These are phyloP conservation scores for Propithecus deckenii DNA, from an alignment of 2,797 vertebrate genomes.

Conservation along the genomic window DNA sequence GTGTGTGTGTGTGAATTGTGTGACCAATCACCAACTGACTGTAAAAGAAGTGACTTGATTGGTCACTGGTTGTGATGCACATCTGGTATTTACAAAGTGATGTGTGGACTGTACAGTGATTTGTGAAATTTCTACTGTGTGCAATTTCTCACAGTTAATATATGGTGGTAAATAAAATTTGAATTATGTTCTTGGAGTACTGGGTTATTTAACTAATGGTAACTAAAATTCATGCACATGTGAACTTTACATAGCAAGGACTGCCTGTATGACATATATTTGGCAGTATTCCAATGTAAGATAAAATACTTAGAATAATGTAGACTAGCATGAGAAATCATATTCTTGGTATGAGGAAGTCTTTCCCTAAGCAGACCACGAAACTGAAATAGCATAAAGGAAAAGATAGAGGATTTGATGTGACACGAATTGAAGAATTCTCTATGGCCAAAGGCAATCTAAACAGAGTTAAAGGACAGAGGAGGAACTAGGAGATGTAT, in stretches of 20 bases:
- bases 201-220: neutral
- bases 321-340: neutral
- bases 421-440: neutral
- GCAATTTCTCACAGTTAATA: neutral
- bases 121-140: neutral
- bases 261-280: neutral
- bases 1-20: neutral
- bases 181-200: neutral
- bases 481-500: neutral
- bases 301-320: neutral
- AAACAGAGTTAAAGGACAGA: neutral
- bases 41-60: neutral
- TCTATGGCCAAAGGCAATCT: neutral
- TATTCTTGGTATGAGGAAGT: neutral
- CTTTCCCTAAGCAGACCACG: neutral
- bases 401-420: neutral
- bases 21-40: neutral
- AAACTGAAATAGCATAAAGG: neutral
- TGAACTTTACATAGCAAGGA: neutral
- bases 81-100: neutral
- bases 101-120: neutral
- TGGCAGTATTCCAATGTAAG: neutral
- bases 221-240: neutral
- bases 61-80: neutral
- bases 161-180: neutral